Percentiles rank a stretch among this genome's conserved stretches.
Conservation (phyloP, 2,113 vertebrate genomes). For the Labeo catla region DNA sequence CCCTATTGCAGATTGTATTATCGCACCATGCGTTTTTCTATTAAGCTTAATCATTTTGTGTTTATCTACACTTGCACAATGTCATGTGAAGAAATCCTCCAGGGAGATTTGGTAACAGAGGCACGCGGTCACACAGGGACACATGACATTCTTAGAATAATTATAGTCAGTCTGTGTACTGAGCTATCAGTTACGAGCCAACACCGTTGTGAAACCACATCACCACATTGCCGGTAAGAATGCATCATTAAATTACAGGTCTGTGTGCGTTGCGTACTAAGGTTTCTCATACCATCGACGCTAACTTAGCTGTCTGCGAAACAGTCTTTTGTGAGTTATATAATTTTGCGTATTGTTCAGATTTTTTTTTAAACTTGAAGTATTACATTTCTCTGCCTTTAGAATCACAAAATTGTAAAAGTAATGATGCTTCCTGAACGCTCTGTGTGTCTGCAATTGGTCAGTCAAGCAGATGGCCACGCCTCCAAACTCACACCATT, state of each 20-base stretch:
- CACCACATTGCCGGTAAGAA: slow-evolving; percentile 14
- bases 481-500: not conserved
- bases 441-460: not conserved
- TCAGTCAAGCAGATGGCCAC: not conserved
- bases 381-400: not conserved
- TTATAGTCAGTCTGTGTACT: slow-evolving; percentile 44
- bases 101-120: slow-evolving; percentile 16
- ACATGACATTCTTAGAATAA: slow-evolving; percentile 47
- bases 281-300: not conserved
- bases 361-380: not conserved
- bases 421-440: not conserved
- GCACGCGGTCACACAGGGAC: slow-evolving; percentile 39
- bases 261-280: not conserved
- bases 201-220: slow-evolving; percentile 44
- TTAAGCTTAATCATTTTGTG: not conserved
- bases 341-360: not conserved
- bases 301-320: not conserved
- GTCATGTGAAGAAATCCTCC: slow-evolving; percentile 24
- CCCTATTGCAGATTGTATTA: not conserved
- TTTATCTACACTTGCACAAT: slow-evolving; percentile 33
- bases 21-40: not conserved
- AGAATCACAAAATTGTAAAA: not conserved
- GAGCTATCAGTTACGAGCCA: slow-evolving; percentile 44
- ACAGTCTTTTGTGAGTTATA: not conserved
- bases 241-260: slow-evolving; percentile 39